Conservation (phyloP, 2,888 invertebrate genomes). For the Synergus gifuensis region DNA sequence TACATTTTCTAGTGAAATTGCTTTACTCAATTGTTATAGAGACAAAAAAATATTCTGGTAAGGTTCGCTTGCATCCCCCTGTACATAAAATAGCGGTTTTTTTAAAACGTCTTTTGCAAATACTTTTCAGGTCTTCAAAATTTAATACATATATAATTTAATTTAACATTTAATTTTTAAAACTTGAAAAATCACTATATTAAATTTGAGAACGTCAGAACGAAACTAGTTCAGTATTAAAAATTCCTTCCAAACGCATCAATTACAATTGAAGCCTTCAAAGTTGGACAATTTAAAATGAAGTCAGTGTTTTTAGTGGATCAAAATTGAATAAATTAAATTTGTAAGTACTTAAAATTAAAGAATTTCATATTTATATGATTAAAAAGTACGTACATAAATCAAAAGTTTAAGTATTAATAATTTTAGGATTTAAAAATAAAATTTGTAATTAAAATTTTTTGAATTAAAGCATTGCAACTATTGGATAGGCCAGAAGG, state of each 20-base stretch:
- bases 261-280: not conserved
- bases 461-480: too few species aligned
- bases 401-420: too few species aligned
- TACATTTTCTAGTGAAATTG: slow-evolving; percentile 18
- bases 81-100: slow-evolving; percentile 20
- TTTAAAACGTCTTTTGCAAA: slow-evolving; percentile 16
- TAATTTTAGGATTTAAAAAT: too few species aligned
- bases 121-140: not conserved
- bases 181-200: not conserved
- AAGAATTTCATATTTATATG: too few species aligned
- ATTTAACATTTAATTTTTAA: not conserved
- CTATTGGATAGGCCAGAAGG: too few species aligned
- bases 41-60: slow-evolving; percentile 13
- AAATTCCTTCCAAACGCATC: not conserved
- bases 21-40: not conserved
- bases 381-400: too few species aligned
- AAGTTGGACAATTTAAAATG: too few species aligned
- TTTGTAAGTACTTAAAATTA: too few species aligned
- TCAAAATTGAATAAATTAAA: too few species aligned
- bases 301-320: too few species aligned
- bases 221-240: too few species aligned
- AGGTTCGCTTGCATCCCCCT: slow-evolving; percentile 39
- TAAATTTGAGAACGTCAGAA: not conserved
- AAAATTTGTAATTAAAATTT: too few species aligned
- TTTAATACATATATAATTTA: not conserved